phyloP scores from a whole-genome alignment of 2,113 vertebrate genomes.

The Cinclus mexicanus region DNA sequence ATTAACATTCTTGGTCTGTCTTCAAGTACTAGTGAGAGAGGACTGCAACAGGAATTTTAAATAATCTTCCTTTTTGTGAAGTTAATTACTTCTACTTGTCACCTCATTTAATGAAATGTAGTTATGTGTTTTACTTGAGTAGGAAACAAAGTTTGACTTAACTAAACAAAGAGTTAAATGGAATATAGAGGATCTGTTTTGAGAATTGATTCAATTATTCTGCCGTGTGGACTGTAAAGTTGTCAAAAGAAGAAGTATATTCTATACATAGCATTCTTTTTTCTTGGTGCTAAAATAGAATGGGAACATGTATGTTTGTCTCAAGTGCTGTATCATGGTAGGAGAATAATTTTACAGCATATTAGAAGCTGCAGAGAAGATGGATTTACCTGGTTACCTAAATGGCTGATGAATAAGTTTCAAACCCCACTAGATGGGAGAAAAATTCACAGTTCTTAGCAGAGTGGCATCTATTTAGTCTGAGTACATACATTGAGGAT shows the following conservation, averaged over 20 bases:
- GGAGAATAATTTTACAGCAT: background rate
- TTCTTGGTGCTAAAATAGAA: background rate
- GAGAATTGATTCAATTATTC: background rate
- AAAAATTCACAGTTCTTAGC: background rate
- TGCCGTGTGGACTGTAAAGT: background rate
- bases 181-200: background rate
- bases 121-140: background rate
- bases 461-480: background rate
- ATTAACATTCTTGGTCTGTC: constrained; percentile 1
- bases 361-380: background rate
- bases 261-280: background rate
- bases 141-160: background rate
- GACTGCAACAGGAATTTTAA: background rate
- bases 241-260: background rate
- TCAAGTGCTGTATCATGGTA: background rate
- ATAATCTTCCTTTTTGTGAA: background rate
- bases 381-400: background rate
- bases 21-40: background rate
- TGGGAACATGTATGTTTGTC: background rate
- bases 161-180: background rate
- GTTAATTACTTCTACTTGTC: background rate
- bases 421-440: background rate
- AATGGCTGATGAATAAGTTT: background rate
- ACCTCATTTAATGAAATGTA: background rate
- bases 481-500: background rate